Evolutionary conservation across 2,888 invertebrate genomes (phyloP), one percentile per base, ranked within the genome.

Genomic region (Phyllotreta cruciferae): DNA sequence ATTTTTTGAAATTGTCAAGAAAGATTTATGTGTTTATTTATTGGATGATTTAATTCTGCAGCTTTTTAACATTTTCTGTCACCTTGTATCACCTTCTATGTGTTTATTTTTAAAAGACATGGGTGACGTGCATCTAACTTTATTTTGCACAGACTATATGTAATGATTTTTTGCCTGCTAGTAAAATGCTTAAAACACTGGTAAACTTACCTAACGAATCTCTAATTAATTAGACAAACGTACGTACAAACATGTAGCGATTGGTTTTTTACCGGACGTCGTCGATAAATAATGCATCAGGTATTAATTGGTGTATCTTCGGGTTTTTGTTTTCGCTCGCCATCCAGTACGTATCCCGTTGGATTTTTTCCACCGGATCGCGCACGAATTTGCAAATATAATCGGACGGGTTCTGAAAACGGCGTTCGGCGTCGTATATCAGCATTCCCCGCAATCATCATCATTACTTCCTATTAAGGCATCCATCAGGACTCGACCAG

Each of bases 381-480:
- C 36, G 36, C 39, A 53, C 47, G 45, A 66, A 66, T 66, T 62
- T 66, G 66, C 63, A 64, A 64, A 66, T 66, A 66, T 66, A 64
- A 66, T 66, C 42, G 49, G 56, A 58, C 67, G 49, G 62, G 62
- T 66, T 67, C 64, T 66, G 57, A 62, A 68, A 68, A 67, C 63
- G 66, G 65, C 52, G 62, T 68, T 62, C 64, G 55, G 44, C 64
- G 65, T 61, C 61, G 65, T 69, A 67, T 64, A 67, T 66, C 67
- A 63, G 62, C 69, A 67, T 66, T 66, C 64, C 54, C 60, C 61
- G 62, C 56, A 65, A 60, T 62, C 56, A 60, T 60, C 62, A 64
- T 62, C 55, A 60, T 62, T 64, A 60, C 64, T 66, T 68, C 64
- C 62, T 64, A 63, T 66, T 62, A 64, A 66, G 61, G 68, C 39